Percentiles rank a stretch among this genome's conserved stretches.
Evolutionary conservation across 2,888 invertebrate species (phyloP).

Genomic region (Capitulum mitella): DNA sequence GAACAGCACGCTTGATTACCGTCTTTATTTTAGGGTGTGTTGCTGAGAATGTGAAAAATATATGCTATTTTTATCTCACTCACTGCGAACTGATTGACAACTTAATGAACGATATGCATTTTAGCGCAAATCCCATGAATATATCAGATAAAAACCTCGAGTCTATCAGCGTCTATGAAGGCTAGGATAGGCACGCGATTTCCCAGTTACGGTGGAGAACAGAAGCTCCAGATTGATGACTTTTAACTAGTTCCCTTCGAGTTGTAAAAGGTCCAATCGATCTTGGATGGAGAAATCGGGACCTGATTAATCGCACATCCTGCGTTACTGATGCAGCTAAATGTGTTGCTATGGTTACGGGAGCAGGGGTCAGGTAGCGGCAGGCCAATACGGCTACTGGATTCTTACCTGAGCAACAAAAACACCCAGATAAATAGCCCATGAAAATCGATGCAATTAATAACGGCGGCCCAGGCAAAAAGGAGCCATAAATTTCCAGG

Average conservation of each 20-base stretch:
- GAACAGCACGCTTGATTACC: no score
- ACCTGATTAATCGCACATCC: not conserved
- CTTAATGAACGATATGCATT: no score
- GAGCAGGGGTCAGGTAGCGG: not conserved
- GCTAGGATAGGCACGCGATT: no score
- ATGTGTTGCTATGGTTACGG: not conserved
- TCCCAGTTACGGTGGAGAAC: no score
- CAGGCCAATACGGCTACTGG: not conserved
- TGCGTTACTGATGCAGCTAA: not conserved
- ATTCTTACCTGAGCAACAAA: constrained; percentile 19
- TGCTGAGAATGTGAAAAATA: no score
- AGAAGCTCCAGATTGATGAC: no score
- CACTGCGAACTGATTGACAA: no score
- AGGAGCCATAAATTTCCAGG: not conserved
- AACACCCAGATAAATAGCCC: constrained; percentile 6
- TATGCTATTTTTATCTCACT: no score
- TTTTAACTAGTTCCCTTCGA: not conserved
- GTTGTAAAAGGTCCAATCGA: not conserved
- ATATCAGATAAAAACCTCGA: no score
- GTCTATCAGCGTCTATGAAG: no score
- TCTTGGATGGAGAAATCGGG: not conserved
- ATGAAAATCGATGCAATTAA: constrained; percentile 16
- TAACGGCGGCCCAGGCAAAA: not conserved
- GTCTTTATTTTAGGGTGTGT: no score
- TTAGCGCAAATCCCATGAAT: no score